Percentiles rank a stretch among this genome's conserved stretches.
phyloP scores from a whole-genome alignment of 2,888 invertebrate genomes.

The Chromoteleia sp. region DNA sequence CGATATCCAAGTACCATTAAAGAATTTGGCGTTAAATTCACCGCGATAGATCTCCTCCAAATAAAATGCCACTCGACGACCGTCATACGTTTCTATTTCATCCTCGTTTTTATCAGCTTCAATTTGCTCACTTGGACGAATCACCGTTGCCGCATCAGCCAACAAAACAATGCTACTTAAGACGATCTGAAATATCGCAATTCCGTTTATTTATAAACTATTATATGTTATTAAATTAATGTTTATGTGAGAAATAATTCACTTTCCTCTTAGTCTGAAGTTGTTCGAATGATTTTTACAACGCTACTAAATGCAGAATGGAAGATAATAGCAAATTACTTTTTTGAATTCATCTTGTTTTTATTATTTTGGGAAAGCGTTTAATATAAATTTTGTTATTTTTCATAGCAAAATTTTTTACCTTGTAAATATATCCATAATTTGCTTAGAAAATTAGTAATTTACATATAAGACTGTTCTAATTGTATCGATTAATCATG shows the following conservation, averaged over 20 bases:
- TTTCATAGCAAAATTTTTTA: no score
- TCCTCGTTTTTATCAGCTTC: slow-evolving; percentile 59
- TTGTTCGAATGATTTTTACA: no score
- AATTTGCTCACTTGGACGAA: slow-evolving; percentile 54
- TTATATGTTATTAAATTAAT: background rate
- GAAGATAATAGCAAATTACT: no score
- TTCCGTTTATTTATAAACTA: slow-evolving; percentile 7
- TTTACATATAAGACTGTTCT: no score
- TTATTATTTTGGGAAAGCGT: no score
- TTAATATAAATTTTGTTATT: no score
- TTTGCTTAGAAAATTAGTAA: no score
- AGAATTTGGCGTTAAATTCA: slow-evolving; percentile 78
- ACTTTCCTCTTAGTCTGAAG: no score
- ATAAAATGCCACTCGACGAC: slow-evolving; percentile 75
- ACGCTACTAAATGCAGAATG: no score
- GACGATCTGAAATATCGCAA: slow-evolving; percentile 40
- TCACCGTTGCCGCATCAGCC: slow-evolving; percentile 27
- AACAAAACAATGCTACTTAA: slow-evolving; percentile 37
- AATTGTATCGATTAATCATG: slow-evolving; percentile 17
- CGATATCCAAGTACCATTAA: slow-evolving; percentile 85
- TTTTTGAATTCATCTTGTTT: no score
- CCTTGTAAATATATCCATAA: no score
- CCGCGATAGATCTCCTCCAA: slow-evolving; percentile 83
- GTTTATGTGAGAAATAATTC: background rate
- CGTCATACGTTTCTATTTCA: slow-evolving; percentile 60